Evolutionary conservation across 2,113 vertebrate species (phyloP).

Genomic region (Xiphias gladius): DNA sequence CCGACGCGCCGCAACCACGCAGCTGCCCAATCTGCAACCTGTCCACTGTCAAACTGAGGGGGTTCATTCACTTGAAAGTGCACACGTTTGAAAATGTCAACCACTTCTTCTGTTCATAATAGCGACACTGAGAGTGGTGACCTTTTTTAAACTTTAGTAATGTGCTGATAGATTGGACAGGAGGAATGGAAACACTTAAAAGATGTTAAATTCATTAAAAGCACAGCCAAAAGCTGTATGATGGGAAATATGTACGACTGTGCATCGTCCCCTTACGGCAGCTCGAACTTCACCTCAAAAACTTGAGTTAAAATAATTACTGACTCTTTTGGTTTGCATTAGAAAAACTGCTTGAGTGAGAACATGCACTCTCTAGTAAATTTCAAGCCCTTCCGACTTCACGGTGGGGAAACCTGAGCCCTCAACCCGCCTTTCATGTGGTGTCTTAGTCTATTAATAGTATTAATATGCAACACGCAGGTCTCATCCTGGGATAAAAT

Average conservation of each 20-base stretch:
- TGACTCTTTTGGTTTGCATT: neutral
- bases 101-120: neutral
- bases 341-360: neutral
- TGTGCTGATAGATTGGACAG: neutral
- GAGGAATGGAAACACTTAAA: too few species aligned
- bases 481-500: conserved; percentile 57
- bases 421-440: neutral
- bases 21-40: neutral
- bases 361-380: neutral
- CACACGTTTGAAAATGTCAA: neutral
- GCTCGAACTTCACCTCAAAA: neutral
- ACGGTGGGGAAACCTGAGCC: neutral
- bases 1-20: neutral
- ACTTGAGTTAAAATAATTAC: neutral
- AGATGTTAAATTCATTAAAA: neutral
- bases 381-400: neutral
- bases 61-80: neutral
- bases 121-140: neutral
- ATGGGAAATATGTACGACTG: neutral
- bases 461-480: conserved; percentile 37
- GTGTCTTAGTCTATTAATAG: conserved; percentile 51
- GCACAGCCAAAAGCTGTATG: too few species aligned
- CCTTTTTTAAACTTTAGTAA: neutral
- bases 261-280: neutral
- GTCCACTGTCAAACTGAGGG: neutral